A percentile compares a stretch with the other conserved stretches of the same genome.
Conservation (phyloP, 2,113 vertebrate genomes). For the Syngnathoides biaculeatus region DNA sequence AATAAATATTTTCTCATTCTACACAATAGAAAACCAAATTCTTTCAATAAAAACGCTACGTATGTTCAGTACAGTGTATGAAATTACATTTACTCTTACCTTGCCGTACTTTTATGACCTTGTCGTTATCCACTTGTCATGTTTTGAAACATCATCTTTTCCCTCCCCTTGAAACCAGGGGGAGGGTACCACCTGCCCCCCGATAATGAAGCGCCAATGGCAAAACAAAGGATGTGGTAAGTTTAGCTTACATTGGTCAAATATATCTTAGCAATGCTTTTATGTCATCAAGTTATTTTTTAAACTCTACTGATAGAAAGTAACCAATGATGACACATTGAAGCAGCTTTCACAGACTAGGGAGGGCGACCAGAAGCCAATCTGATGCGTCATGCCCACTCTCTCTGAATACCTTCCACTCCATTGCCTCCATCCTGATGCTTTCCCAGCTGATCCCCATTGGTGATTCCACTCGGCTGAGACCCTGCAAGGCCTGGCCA, state of each 20-base stretch:
- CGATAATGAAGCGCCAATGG: conserved; percentile 36
- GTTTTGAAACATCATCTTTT: neutral
- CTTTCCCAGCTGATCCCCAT: conserved; percentile 45
- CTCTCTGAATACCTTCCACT: conserved; percentile 30
- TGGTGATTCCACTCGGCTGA: conserved; percentile 24
- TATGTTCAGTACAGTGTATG: neutral
- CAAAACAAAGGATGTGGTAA: neutral
- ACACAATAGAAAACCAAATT: neutral
- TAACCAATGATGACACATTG: neutral
- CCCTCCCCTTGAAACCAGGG: conserved; percentile 2
- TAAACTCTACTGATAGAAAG: neutral
- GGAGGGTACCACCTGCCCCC: neutral
- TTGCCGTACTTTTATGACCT: neutral
- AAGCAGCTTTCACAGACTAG: conserved; percentile 13
- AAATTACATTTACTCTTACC: conserved; percentile 18
- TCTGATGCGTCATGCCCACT: conserved; percentile 28
- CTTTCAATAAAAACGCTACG: neutral
- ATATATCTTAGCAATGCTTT: neutral
- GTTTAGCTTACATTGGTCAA: neutral
- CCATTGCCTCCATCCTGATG: conserved; percentile 26
- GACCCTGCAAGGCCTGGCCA: conserved; percentile 35
- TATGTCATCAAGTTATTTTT: neutral
- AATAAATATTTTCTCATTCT: neutral
- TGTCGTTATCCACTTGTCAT: neutral
- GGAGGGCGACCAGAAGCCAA: conserved; percentile 3